These are phyloP conservation scores for Parasteatoda lunata DNA, from an alignment of 2,888 invertebrate genomes.

Conservation along the genomic window DNA sequence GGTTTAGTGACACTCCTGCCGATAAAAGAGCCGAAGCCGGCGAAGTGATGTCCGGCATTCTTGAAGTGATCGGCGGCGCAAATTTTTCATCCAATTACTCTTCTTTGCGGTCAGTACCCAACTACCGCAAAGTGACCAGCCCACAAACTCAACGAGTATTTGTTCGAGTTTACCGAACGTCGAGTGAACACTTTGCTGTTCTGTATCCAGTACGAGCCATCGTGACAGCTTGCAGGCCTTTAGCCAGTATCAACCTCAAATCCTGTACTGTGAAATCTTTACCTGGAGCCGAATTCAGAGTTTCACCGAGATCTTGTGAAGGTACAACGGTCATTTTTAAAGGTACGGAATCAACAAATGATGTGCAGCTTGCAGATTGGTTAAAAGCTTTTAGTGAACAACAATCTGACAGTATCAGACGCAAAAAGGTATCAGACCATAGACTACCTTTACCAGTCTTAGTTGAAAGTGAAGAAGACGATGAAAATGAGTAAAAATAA, in stretches of 20 bases:
- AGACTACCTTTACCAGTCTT: constrained; percentile 51
- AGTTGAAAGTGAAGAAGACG: constrained; percentile 64
- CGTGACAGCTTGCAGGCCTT: constrained; percentile 68
- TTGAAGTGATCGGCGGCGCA: constrained; percentile 49
- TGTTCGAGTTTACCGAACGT: constrained; percentile 70
- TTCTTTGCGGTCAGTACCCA: background rate
- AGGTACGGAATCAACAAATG: constrained; percentile 44
- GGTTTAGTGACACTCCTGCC: constrained; percentile 52
- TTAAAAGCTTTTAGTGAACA: constrained; percentile 56
- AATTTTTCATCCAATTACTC: constrained; percentile 37
- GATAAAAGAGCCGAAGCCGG: constrained; percentile 56
- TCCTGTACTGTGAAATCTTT: constrained; percentile 59
- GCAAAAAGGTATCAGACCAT: constrained; percentile 62
- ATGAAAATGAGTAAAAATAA: constrained; percentile 6
- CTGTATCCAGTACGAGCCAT: constrained; percentile 70
- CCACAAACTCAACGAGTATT: constrained; percentile 65
- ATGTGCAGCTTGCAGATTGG: constrained; percentile 58
- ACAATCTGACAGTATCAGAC: constrained; percentile 24
- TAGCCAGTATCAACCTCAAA: constrained; percentile 64
- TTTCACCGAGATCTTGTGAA: constrained; percentile 60
- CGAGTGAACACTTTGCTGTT: constrained; percentile 71
- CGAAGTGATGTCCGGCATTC: constrained; percentile 62
- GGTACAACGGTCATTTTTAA: constrained; percentile 59
- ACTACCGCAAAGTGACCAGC: background rate
- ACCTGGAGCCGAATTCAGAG: constrained; percentile 35